These are phyloP conservation scores for Steatornis caripensis DNA, from an alignment of 2,113 vertebrate genomes.

Conservation along the genomic window DNA sequence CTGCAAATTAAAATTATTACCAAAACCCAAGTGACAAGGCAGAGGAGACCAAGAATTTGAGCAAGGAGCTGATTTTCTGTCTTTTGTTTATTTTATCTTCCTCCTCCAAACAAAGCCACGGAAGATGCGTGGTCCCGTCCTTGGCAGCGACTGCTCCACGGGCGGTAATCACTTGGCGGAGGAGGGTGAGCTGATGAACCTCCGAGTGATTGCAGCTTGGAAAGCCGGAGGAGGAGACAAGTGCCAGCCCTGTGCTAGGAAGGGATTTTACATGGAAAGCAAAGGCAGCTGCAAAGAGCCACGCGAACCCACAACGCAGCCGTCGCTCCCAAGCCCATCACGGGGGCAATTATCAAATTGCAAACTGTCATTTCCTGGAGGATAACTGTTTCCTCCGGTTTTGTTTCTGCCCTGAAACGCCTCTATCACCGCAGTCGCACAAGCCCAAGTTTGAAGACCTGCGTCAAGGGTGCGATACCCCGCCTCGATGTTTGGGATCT, in stretches of 20 bases:
- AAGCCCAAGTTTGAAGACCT: background rate
- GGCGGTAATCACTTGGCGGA: background rate
- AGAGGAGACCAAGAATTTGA: background rate
- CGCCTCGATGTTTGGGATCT: background rate
- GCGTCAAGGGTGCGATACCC: accelerated
- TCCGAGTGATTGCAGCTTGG: background rate
- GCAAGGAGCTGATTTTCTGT: background rate
- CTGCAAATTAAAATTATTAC: slow-evolving; percentile 22
- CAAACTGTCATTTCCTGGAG: background rate
- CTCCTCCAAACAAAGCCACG: background rate
- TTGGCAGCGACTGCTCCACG: background rate
- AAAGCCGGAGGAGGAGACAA: background rate
- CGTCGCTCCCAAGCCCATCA: background rate
- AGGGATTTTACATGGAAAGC: background rate
- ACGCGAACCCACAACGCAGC: accelerated
- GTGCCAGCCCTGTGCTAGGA: background rate
- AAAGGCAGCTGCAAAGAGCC: background rate
- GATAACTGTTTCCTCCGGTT: accelerated
- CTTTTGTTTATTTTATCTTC: background rate
- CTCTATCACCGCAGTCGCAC: accelerated
- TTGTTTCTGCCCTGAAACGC: background rate
- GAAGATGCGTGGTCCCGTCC: background rate
- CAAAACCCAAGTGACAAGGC: background rate
- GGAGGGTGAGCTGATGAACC: background rate
- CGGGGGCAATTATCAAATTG: background rate